These are phyloP conservation scores for Lithosia quadra DNA, from an alignment of 2,888 invertebrate genomes.

Conservation along the genomic window DNA sequence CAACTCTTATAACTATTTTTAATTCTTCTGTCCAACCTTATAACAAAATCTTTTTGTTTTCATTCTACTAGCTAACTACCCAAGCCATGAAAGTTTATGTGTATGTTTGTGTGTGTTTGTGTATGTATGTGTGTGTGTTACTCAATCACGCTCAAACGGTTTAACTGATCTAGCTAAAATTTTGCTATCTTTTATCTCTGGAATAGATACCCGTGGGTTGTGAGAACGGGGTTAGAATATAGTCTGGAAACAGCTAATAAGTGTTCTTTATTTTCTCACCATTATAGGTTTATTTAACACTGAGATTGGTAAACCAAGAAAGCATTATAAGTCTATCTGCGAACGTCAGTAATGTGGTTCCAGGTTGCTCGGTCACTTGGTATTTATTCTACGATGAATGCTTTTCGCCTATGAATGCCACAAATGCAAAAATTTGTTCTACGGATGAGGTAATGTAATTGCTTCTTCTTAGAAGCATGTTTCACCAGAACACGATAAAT, in stretches of 20 bases:
- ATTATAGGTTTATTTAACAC: constrained; percentile 56
- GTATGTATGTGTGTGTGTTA: no score
- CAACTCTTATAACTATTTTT: background rate
- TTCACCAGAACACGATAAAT: no score
- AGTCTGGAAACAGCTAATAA: no score
- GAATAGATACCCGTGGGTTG: no score
- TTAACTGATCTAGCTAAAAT: no score
- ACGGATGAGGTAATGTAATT: constrained; percentile 54
- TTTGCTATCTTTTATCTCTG: no score
- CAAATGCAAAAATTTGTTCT: constrained; percentile 43
- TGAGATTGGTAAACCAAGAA: constrained; percentile 57
- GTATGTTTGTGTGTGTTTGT: no score
- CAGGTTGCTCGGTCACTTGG: constrained; percentile 68
- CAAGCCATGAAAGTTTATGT: no score
- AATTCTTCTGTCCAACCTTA: no score
- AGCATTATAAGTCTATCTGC: constrained; percentile 53
- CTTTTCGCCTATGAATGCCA: constrained; percentile 27
- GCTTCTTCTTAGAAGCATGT: background rate
- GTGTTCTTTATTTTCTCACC: background rate
- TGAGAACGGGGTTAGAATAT: no score
- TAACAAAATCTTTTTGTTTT: background rate
- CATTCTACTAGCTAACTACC: no score
- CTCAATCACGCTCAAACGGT: no score
- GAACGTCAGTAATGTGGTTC: constrained; percentile 61
- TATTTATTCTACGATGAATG: constrained; percentile 60